Evolutionary conservation across 2,797 vertebrate genomes (phyloP).

Genomic region (Lophotriccus pileatus): DNA sequence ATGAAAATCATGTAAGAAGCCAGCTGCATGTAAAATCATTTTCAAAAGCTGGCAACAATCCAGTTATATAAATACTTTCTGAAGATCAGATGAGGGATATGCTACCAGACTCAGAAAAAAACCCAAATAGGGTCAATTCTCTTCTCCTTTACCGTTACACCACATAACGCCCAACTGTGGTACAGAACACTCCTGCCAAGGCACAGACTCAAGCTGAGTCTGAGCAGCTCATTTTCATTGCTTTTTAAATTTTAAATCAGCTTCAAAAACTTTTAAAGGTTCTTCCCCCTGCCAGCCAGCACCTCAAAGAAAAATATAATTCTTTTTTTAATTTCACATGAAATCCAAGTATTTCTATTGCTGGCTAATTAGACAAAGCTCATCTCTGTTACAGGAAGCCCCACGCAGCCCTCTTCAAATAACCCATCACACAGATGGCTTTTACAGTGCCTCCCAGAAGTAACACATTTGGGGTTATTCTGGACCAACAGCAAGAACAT

Average conservation of each 20-base stretch:
- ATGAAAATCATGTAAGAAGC: neutral
- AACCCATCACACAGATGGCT: neutral
- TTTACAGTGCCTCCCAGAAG: neutral
- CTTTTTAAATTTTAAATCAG: neutral
- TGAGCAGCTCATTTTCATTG: neutral
- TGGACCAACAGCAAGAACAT: neutral
- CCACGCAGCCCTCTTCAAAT: neutral
- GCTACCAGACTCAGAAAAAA: conserved; percentile 1
- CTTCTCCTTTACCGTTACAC: neutral
- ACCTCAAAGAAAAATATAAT: neutral
- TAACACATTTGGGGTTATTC: neutral
- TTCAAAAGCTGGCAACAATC: conserved; percentile 26
- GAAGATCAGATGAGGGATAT: conserved; percentile 3
- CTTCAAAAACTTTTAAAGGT: neutral
- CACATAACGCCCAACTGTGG: neutral
- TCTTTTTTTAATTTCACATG: neutral
- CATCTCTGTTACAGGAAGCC: neutral
- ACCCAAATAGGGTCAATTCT: neutral
- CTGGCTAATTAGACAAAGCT: neutral
- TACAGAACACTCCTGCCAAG: neutral
- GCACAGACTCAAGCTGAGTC: neutral
- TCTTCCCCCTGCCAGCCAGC: no score
- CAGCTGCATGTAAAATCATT: conserved; percentile 37
- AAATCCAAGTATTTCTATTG: neutral
- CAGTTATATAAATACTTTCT: conserved; percentile 19